phyloP scores from a whole-genome alignment of 2,888 invertebrate species.

The Penaeus monodon region DNA sequence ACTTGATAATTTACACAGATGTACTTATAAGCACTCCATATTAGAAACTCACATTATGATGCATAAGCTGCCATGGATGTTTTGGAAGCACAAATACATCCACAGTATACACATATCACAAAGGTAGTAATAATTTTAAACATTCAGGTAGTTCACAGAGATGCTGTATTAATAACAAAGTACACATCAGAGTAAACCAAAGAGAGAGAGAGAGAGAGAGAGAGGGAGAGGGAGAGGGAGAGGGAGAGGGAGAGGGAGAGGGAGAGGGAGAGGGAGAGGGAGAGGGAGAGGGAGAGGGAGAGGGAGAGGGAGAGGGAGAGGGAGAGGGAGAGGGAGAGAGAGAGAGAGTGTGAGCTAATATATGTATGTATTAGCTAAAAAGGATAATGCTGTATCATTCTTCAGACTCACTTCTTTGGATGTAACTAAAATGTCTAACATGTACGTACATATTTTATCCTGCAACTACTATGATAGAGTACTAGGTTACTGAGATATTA shows the following conservation, averaged over 20 bases:
- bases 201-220: slow-evolving; percentile 13
- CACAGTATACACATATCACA: no score
- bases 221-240: slow-evolving; percentile 9
- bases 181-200: neutral
- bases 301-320: no score
- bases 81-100: no score
- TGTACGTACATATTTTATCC: no score
- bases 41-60: neutral
- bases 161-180: neutral
- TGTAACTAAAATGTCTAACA: neutral
- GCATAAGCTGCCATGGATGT: neutral
- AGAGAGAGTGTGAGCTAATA: slow-evolving; percentile 4
- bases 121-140: no score
- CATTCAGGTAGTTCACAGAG: neutral
- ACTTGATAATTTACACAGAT: neutral
- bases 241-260: slow-evolving; percentile 7
- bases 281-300: slow-evolving; percentile 5
- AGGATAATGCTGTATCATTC: neutral
- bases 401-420: neutral
- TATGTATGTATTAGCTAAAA: neutral
- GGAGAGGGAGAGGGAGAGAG: slow-evolving; percentile 15
- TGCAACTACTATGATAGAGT: no score
- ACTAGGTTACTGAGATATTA: no score
- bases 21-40: slow-evolving; percentile 1
- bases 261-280: slow-evolving; percentile 3